A percentile compares a stretch with the other conserved stretches of the same genome.
These are phyloP conservation scores for Oenanthe melanoleuca DNA, from an alignment of 2,113 vertebrate species.

Conservation along the genomic window DNA sequence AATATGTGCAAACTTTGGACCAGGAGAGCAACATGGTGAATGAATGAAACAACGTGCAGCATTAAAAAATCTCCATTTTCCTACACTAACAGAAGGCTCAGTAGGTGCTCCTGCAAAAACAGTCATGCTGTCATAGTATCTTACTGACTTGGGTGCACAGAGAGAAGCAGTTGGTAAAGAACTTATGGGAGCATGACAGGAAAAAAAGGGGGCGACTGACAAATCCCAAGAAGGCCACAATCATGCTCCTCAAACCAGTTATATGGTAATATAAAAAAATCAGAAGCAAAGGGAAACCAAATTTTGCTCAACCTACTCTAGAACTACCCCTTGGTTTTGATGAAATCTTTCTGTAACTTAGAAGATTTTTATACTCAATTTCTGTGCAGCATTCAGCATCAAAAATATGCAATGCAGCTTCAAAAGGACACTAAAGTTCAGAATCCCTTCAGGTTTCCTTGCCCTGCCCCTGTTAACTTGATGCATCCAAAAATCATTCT, in stretches of 20 bases:
- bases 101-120: neutral
- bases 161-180: neutral
- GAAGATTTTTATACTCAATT: neutral
- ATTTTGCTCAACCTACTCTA: neutral
- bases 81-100: neutral
- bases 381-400: neutral
- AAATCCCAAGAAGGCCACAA: neutral
- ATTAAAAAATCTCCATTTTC: neutral
- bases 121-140: neutral
- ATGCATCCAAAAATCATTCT: neutral
- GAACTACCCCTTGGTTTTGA: neutral
- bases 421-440: neutral
- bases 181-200: neutral
- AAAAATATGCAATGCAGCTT: neutral
- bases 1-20: neutral
- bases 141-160: neutral
- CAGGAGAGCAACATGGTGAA: fast-evolving
- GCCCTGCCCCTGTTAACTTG: neutral
- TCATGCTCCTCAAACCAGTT: neutral
- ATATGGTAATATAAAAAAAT: neutral
- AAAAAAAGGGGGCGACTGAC: neutral
- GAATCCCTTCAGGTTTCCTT: neutral
- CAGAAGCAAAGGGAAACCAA: neutral
- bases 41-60: neutral
- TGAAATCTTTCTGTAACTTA: neutral